Percentiles rank a stretch among this genome's conserved stretches.
These are phyloP conservation scores for Drosophila virilis DNA, from an alignment of 1,140 invertebrate species.

Conservation along the genomic window DNA sequence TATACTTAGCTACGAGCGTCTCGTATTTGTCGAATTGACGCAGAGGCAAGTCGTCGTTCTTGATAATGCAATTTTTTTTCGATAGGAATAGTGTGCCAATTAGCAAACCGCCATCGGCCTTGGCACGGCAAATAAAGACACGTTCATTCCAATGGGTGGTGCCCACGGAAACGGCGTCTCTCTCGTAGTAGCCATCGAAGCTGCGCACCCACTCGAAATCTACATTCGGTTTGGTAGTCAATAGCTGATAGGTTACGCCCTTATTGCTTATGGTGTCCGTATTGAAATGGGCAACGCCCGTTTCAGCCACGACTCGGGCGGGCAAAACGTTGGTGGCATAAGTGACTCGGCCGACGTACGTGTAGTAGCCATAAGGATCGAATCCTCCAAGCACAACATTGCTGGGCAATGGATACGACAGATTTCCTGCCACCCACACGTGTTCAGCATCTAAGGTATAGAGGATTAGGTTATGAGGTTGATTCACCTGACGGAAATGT, in stretches of 20 bases:
- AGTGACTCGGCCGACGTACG: constrained; percentile 24
- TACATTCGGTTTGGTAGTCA: neutral
- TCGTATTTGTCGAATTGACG: constrained; percentile 35
- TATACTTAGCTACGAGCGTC: constrained; percentile 12
- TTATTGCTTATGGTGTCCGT: neutral
- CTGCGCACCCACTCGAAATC: constrained; percentile 27
- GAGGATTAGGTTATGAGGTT: neutral
- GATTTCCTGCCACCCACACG: constrained; percentile 19
- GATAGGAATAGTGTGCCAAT: constrained; percentile 21
- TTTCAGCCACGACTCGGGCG: constrained; percentile 33
- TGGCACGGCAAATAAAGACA: constrained; percentile 39
- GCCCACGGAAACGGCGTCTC: constrained; percentile 27
- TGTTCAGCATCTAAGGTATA: constrained; percentile 14
- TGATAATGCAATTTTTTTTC: constrained; percentile 17
- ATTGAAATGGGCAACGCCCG: constrained; percentile 21
- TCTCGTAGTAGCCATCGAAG: constrained; percentile 32
- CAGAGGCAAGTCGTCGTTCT: constrained; percentile 5
- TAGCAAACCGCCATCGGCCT: constrained; percentile 25
- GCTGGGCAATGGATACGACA: constrained; percentile 11
- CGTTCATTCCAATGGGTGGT: constrained; percentile 30
- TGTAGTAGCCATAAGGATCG: constrained; percentile 33
- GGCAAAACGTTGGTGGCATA: constrained; percentile 14
- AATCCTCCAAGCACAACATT: constrained; percentile 32
- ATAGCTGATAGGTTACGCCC: constrained; percentile 5
- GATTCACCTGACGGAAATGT: no score